Percentiles rank a stretch among this genome's conserved stretches.
These are phyloP conservation scores for Oscheius sp. DNA, from an alignment of 2,888 invertebrate species.

Conservation along the genomic window DNA sequence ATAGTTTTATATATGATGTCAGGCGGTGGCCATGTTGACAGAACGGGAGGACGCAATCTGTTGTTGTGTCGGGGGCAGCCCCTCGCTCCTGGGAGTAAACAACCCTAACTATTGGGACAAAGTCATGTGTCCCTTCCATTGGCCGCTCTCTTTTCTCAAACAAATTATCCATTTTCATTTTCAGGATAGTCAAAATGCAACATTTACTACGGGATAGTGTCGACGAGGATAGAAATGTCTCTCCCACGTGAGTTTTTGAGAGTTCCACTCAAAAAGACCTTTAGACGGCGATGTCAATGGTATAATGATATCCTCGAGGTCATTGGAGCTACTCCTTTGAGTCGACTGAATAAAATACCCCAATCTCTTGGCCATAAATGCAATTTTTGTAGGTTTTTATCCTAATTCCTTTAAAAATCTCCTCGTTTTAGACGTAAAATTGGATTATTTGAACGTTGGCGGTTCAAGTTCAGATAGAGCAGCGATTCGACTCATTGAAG, in stretches of 20 bases:
- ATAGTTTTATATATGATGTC: too few species aligned
- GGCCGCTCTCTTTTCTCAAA: too few species aligned
- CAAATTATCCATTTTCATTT: too few species aligned
- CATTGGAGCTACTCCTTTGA: conserved; percentile 61
- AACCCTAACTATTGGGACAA: too few species aligned
- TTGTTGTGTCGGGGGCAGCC: too few species aligned
- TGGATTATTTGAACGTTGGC: conserved; percentile 95
- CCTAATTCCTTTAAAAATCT: not conserved
- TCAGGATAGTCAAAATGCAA: too few species aligned
- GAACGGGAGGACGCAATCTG: too few species aligned
- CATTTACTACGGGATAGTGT: not conserved
- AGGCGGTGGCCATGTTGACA: too few species aligned
- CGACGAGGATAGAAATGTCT: not conserved
- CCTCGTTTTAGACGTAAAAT: conserved; percentile 85
- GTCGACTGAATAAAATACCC: conserved; percentile 54
- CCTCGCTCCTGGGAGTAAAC: too few species aligned
- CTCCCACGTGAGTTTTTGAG: not conserved
- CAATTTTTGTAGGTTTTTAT: conserved; percentile 57
- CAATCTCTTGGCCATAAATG: conserved; percentile 56
- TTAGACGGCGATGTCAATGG: not conserved
- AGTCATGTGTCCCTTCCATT: too few species aligned
- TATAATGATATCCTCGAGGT: conserved; percentile 57
- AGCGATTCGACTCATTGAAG: conserved; percentile 75
- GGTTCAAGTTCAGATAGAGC: conserved; percentile 96
- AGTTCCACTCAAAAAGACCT: not conserved